Evolutionary conservation across 1,140 invertebrate genomes (phyloP), one percentile per base, ranked within the genome.

Genomic region (Cepaea nemoralis): DNA sequence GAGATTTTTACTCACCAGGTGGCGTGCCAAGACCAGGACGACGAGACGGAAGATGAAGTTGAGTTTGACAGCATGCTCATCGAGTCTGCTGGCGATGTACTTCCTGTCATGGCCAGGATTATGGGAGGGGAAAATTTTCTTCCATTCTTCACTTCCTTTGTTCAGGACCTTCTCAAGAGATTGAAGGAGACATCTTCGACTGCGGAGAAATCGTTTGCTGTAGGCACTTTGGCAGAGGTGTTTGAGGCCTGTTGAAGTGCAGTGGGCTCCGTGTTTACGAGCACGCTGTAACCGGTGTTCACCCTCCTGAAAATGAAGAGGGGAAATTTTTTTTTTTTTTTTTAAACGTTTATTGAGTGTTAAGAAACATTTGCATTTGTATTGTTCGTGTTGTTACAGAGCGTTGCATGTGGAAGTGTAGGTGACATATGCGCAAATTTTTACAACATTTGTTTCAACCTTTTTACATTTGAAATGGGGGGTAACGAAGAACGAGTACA

Each of bases 141-240:
- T 0, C 87, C 93, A 0, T 95, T 94, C 85, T 95, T 96, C 85
- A 92, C 93, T 22, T 92, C 92, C 39, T 90, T 95, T 2, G 91
- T 94, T 12, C 93, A 94, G 8, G 90, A 94, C 75, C 91, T 95
- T 37, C 84, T 94, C 22, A 92, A 93, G 76, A 93, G 93, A 91
- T 89, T 94, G 89, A 95, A 93, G 90, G 92, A 93, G 88, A 90
- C 92, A 73, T 92, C 93, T 88, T 92, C 94, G 84, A 89, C 93
- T 48, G 89, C 93, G 3, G 95, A 95, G 86, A 93, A 94, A 73
- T 95, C 94, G 0, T 95, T 95, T 88, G 90, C 94, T 91, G 93
- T 95, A 85, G 95, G 95, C 35, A 94, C 94, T 10, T 91, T 96
- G 59, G 94, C 95, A 0, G 95, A 96, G 87, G 95, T 94, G 71